These are phyloP conservation scores for Eulemur albifrons DNA, from an alignment of 2,797 vertebrate species.

Conservation along the genomic window DNA sequence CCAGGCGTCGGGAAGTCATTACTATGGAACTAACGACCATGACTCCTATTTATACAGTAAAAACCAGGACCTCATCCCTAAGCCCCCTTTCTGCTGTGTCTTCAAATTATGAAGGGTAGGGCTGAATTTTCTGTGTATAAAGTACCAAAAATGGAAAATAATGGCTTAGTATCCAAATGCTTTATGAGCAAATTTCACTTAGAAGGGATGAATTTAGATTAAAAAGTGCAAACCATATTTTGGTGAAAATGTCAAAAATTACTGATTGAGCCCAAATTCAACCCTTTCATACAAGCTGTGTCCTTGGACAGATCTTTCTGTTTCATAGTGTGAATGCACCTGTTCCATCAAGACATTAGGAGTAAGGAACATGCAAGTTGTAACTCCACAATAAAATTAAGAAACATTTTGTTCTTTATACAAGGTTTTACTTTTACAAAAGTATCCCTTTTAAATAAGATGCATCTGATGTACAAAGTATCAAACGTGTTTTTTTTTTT, in stretches of 20 bases:
- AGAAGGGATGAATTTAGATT: conserved; percentile 82
- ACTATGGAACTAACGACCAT: conserved; percentile 68
- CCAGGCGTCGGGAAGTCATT: conserved; percentile 75
- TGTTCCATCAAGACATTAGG: conserved; percentile 83
- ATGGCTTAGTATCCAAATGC: conserved; percentile 88
- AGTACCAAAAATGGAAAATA: conserved; percentile 83
- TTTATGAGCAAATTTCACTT: conserved; percentile 82
- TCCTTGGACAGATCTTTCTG: conserved; percentile 78
- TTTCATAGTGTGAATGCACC: conserved; percentile 79
- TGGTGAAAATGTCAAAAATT: conserved; percentile 84
- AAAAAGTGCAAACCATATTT: conserved; percentile 83
- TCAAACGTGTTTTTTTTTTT: conserved; percentile 84
- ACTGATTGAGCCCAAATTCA: conserved; percentile 82
- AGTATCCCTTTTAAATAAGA: conserved; percentile 91
- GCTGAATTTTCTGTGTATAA: conserved; percentile 80
- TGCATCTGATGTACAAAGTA: conserved; percentile 92
- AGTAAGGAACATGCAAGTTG: conserved; percentile 88
- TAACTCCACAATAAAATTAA: conserved; percentile 89
- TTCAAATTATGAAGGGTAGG: conserved; percentile 81
- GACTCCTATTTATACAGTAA: conserved; percentile 60
- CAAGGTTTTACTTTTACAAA: conserved; percentile 93
- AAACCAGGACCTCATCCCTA: conserved; percentile 74
- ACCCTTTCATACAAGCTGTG: conserved; percentile 83
- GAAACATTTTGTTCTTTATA: conserved; percentile 91
- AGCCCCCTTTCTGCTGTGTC: conserved; percentile 77